Evolutionary conservation across 2,797 vertebrate species (phyloP).

Genomic region (Diglossa cyanea): DNA sequence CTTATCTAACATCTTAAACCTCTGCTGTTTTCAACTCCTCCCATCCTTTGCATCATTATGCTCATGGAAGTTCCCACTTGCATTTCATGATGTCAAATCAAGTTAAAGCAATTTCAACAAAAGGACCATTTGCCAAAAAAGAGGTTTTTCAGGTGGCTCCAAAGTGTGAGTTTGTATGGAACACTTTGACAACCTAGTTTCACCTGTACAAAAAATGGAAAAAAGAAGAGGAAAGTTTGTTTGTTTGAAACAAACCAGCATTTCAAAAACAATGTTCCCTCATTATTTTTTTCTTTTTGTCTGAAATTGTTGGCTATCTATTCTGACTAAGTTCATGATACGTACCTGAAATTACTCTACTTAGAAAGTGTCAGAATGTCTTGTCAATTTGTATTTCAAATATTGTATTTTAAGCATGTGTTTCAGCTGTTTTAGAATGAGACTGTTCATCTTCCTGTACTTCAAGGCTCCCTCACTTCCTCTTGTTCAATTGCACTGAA

Average conservation of each 20-base stretch:
- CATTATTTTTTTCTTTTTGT: neutral
- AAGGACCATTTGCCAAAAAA: neutral
- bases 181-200: neutral
- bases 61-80: neutral
- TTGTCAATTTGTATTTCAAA: neutral
- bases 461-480: neutral
- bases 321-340: neutral
- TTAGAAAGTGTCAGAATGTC: neutral
- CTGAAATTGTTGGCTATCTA: neutral
- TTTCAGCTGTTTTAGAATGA: neutral
- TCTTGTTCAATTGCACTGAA: neutral
- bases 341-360: neutral
- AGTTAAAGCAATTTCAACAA: neutral
- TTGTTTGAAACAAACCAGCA: neutral
- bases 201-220: neutral
- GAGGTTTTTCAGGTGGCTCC: neutral
- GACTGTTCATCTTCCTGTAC: neutral
- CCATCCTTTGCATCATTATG: neutral
- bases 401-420: neutral
- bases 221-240: neutral
- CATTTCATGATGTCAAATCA: neutral
- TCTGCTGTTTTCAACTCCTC: neutral
- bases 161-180: neutral
- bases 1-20: neutral
- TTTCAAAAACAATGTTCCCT: neutral